Evolutionary conservation across 1,140 invertebrate genomes (phyloP).

Genomic region (Campoletis sonorensis): DNA sequence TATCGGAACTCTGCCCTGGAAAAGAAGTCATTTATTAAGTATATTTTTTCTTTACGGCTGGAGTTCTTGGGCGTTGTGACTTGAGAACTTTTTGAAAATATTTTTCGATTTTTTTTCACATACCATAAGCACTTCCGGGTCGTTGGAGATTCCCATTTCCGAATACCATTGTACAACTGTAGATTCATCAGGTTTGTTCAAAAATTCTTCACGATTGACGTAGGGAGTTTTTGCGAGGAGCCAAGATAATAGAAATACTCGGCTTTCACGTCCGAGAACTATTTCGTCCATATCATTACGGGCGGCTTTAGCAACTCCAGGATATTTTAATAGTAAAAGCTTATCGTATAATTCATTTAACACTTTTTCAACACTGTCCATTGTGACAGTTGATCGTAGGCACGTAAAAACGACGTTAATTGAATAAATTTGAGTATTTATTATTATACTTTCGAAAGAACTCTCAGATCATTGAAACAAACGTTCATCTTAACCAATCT

Average conservation of each 20-base stretch:
- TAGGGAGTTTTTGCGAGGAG: conserved; percentile 45
- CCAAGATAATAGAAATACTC: conserved; percentile 55
- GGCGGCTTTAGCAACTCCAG: conserved; percentile 53
- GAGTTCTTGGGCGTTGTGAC: neutral
- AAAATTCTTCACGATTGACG: conserved; percentile 10
- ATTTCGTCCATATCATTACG: conserved; percentile 49
- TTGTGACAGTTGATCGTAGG: conserved; percentile 22
- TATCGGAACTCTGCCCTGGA: conserved; percentile 9
- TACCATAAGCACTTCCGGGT: conserved; percentile 54
- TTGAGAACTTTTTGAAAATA: neutral
- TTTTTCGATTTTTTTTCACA: conserved; percentile 20
- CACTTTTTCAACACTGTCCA: conserved; percentile 48
- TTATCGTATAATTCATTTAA: conserved; percentile 52
- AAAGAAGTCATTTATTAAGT: neutral
- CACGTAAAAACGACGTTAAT: neutral
- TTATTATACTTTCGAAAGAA: neutral
- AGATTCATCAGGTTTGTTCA: conserved; percentile 41
- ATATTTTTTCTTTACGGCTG: no score
- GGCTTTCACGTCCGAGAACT: conserved; percentile 47
- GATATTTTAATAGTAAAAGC: conserved; percentile 54
- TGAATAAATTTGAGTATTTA: neutral
- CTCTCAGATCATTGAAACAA: neutral
- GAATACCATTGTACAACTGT: conserved; percentile 53
- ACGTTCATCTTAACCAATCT: neutral
- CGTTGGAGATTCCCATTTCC: conserved; percentile 54